A percentile compares a stretch with the other conserved stretches of the same genome.
Evolutionary conservation across 2,797 vertebrate genomes (phyloP).

Genomic region (Pachyuromys duprasi): DNA sequence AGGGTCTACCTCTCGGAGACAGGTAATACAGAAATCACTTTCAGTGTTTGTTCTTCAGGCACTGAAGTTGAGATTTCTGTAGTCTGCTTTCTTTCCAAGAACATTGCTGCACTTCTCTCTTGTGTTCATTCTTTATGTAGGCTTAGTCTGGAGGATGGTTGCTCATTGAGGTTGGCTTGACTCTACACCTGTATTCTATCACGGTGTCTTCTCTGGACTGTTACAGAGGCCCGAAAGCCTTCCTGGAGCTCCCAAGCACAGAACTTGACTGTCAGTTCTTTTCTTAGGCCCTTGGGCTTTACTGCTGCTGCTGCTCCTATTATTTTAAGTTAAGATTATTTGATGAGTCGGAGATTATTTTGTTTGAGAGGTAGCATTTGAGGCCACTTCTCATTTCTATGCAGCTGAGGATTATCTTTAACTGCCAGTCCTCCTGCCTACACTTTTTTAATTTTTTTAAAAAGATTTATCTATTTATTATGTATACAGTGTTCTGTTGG

Average conservation of each 20-base stretch:
- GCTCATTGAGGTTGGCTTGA: not conserved
- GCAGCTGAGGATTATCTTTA: not conserved
- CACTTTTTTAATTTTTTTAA: too few species aligned
- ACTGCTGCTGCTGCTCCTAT: not conserved
- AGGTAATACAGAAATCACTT: not conserved
- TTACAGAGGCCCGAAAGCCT: not conserved
- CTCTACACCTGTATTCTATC: not conserved
- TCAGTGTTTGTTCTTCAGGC: not conserved
- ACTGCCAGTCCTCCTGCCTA: not conserved
- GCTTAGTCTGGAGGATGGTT: not conserved
- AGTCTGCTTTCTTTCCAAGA: slow-evolving; percentile 23
- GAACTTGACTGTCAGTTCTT: not conserved
- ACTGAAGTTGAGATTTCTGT: not conserved
- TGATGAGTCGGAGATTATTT: not conserved
- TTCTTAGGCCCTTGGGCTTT: not conserved
- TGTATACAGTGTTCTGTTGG: too few species aligned
- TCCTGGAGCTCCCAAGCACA: not conserved
- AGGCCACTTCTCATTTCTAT: not conserved
- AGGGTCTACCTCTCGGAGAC: too few species aligned
- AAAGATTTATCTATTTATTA: too few species aligned
- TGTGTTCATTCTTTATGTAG: not conserved
- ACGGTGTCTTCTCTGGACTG: not conserved
- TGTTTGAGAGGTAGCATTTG: not conserved
- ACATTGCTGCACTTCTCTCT: not conserved
- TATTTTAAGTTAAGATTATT: not conserved